Conservation (phyloP, 2,888 invertebrate genomes). For the Pterostichus niger region DNA sequence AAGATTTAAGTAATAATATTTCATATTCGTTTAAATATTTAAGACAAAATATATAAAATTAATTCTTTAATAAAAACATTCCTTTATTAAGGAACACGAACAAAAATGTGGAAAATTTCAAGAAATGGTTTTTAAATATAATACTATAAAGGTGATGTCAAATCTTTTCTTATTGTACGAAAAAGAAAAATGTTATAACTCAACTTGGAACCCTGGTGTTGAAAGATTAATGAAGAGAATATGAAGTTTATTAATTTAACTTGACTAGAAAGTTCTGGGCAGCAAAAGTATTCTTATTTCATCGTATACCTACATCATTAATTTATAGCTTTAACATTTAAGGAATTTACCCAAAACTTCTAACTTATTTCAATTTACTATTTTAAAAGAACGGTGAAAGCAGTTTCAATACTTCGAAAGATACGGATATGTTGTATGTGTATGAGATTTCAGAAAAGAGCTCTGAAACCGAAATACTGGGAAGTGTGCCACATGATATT, state of each 20-base stretch:
- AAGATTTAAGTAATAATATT: no score
- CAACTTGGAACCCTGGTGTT: neutral
- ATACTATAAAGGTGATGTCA: neutral
- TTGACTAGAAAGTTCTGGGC: neutral
- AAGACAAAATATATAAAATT: neutral
- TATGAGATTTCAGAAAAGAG: no score
- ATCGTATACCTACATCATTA: no score
- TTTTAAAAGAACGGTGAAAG: no score
- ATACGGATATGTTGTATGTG: no score
- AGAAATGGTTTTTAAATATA: constrained; percentile 1
- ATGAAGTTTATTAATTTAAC: constrained; percentile 8
- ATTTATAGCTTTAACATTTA: no score
- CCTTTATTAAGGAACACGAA: neutral
- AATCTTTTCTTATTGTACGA: neutral
- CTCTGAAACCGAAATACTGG: no score
- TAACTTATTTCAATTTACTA: no score
- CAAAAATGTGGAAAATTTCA: neutral
- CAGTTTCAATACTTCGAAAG: no score
- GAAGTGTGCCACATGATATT: no score
- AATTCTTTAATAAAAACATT: constrained; percentile 5
- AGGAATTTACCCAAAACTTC: no score
- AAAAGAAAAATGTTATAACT: neutral
- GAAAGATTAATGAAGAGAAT: constrained; percentile 8
- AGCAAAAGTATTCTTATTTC: neutral
- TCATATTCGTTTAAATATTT: no score